Percentiles rank a stretch among this genome's conserved stretches.
phyloP scores from a whole-genome alignment of 2,113 vertebrate genomes.

The Pipa parva region DNA sequence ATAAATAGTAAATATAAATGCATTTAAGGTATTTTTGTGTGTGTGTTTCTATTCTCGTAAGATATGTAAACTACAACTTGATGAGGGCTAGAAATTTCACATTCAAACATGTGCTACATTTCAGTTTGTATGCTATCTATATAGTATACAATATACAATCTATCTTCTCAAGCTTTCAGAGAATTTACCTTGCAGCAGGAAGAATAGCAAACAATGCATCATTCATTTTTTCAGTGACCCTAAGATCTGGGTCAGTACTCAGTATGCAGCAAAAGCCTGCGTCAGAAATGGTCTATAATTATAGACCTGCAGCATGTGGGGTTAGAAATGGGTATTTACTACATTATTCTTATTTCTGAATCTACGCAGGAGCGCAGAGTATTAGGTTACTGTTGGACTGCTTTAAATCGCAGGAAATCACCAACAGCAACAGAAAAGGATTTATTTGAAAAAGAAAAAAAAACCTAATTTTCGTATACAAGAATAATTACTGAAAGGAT shows the following conservation, averaged over 20 bases:
- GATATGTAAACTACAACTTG: no score
- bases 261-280: slow-evolving; percentile 26
- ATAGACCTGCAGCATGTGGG: slow-evolving; percentile 25
- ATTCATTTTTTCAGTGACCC: slow-evolving; percentile 33
- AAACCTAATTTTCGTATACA: background rate
- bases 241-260: slow-evolving; percentile 33
- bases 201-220: slow-evolving; percentile 16
- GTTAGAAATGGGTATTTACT: slow-evolving; percentile 18
- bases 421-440: slow-evolving; percentile 6
- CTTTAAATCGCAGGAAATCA: slow-evolving; percentile 4
- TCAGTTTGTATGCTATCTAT: background rate
- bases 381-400: background rate
- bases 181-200: slow-evolving; percentile 4
- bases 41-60: no score
- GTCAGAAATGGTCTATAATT: slow-evolving; percentile 40
- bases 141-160: no score
- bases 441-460: background rate
- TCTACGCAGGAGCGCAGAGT: background rate
- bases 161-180: background rate
- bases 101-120: no score
- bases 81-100: no score
- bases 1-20: no score
- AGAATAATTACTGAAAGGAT: slow-evolving; percentile 3
- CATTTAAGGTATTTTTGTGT: no score
- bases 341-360: slow-evolving; percentile 8